Percentiles rank a stretch among this genome's conserved stretches.
Conservation (phyloP, 2,888 invertebrate genomes). For the Noctua pronuba region DNA sequence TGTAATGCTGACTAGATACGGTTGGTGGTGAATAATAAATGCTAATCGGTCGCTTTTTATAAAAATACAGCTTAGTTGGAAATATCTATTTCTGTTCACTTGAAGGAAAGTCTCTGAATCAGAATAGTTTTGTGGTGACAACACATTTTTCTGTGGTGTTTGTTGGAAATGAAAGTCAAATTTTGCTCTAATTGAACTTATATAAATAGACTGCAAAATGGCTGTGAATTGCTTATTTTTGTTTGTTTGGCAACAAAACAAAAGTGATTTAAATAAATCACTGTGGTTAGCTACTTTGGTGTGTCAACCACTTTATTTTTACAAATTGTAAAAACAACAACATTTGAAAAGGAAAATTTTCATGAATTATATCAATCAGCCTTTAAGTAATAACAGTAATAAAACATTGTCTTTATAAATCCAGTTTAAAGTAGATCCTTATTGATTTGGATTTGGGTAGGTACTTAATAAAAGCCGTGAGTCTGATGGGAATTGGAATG, state of each 20-base stretch:
- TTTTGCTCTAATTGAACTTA: constrained; percentile 1
- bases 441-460: background rate
- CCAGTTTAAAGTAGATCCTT: background rate
- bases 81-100: background rate
- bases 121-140: background rate
- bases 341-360: constrained; percentile 4
- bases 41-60: constrained; percentile 2
- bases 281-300: background rate
- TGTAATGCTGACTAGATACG: constrained; percentile 15
- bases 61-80: constrained; percentile 6
- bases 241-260: constrained; percentile 41
- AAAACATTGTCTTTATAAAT: background rate
- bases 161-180: constrained; percentile 25
- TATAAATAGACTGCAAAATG: constrained; percentile 20
- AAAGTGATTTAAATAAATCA: constrained; percentile 7
- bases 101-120: background rate
- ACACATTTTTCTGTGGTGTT: constrained; percentile 12
- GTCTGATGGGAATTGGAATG: background rate
- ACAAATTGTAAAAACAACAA: background rate
- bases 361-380: background rate
- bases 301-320: constrained; percentile 9
- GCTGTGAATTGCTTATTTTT: constrained; percentile 20
- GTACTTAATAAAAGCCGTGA: background rate
- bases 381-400: background rate
- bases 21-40: constrained; percentile 14